A percentile compares a stretch with the other conserved stretches of the same genome.
These are phyloP conservation scores for Nesometra sesokonis DNA, from an alignment of 35 echinoderm and acorn worm genomes.

Conservation along the genomic window DNA sequence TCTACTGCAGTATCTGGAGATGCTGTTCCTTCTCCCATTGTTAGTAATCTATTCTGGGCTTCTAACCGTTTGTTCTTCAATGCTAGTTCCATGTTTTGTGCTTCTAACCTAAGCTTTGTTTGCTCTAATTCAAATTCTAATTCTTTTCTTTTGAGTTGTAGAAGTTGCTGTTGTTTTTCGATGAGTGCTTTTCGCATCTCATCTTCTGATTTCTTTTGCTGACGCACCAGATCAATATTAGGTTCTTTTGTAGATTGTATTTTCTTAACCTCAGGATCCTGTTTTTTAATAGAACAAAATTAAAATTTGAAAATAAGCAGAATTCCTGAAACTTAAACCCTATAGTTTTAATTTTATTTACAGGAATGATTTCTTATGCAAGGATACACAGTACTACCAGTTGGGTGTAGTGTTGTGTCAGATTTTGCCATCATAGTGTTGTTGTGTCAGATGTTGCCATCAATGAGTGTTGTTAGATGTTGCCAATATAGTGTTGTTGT, in stretches of 20 bases:
- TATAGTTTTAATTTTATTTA: no score
- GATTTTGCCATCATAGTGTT: no score
- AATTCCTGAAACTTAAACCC: no score
- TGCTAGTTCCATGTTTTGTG: slow-evolving; percentile 28
- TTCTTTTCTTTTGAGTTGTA: slow-evolving; percentile 72
- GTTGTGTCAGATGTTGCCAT: no score
- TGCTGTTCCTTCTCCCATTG: background rate
- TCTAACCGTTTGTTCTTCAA: slow-evolving; percentile 21
- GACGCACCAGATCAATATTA: background rate
- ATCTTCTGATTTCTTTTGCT: slow-evolving; percentile 57
- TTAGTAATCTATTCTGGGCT: background rate
- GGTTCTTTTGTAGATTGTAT: background rate
- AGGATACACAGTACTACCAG: no score
- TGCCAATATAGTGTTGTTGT: no score
- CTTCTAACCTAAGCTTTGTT: slow-evolving; percentile 71
- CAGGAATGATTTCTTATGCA: no score
- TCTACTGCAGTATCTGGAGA: background rate
- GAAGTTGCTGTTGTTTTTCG: slow-evolving; percentile 82
- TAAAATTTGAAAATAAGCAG: no score
- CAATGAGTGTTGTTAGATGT: no score
- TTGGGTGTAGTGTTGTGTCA: no score
- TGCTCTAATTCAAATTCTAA: slow-evolving; percentile 84
- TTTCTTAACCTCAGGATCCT: background rate
- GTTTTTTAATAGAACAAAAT: background rate
- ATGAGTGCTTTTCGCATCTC: slow-evolving; percentile 74